Evolutionary conservation across 2,888 invertebrate genomes (phyloP).

Genomic region (Eupeodes luniger): DNA sequence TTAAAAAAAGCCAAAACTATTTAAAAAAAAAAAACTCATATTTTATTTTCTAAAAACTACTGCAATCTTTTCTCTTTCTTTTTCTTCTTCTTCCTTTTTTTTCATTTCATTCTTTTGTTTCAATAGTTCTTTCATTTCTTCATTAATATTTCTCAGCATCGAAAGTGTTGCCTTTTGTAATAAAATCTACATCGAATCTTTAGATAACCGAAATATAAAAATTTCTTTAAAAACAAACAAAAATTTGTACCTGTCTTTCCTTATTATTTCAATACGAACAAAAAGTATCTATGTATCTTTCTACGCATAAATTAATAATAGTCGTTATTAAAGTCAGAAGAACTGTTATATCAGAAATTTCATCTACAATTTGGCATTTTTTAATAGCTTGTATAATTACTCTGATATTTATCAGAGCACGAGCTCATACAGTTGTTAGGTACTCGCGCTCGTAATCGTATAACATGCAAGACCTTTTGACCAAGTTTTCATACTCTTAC

Average conservation of each 20-base stretch:
- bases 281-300: background rate
- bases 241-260: background rate
- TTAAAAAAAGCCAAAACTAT: slow-evolving; percentile 62
- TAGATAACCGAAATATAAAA: slow-evolving; percentile 65
- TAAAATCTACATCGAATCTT: slow-evolving; percentile 36
- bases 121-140: slow-evolving; percentile 16
- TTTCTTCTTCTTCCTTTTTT: slow-evolving; percentile 77
- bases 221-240: slow-evolving; percentile 43
- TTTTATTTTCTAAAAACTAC: slow-evolving; percentile 49
- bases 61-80: slow-evolving; percentile 33
- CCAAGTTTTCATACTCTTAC: slow-evolving; percentile 1
- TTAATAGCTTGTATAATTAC: slow-evolving; percentile 1
- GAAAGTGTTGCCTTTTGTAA: slow-evolving; percentile 65
- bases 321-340: too few species aligned
- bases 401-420: slow-evolving; percentile 4
- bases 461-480: slow-evolving; percentile 1
- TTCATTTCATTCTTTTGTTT: slow-evolving; percentile 69
- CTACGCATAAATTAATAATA: background rate
- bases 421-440: background rate
- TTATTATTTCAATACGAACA: slow-evolving; percentile 33
- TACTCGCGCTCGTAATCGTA: too few species aligned
- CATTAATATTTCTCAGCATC: slow-evolving; percentile 15
- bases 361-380: background rate
- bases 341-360: slow-evolving; percentile 20
- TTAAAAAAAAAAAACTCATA: slow-evolving; percentile 43